Evolutionary conservation across 2,113 vertebrate genomes (phyloP).

Genomic region (Verasper variegatus): DNA sequence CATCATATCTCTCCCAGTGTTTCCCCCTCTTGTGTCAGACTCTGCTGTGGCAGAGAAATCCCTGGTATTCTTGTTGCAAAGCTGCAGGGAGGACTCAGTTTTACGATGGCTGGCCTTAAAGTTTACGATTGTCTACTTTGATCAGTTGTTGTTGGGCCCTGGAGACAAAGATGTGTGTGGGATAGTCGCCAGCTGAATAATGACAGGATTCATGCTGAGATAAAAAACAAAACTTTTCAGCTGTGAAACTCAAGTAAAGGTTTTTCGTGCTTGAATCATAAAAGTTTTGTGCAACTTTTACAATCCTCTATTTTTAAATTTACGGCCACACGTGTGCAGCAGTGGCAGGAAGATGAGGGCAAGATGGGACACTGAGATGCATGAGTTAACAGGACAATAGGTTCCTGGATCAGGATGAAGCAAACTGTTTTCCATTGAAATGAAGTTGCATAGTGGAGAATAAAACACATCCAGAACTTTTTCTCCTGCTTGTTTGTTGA

Average conservation of each 20-base stretch:
- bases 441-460: neutral
- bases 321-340: neutral
- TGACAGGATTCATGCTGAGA: neutral
- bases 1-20: neutral
- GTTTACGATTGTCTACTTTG: constrained; percentile 47
- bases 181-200: neutral
- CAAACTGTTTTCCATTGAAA: neutral
- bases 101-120: constrained; percentile 33
- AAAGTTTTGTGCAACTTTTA: neutral
- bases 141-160: constrained; percentile 28
- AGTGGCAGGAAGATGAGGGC: neutral
- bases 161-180: constrained; percentile 28
- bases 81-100: neutral
- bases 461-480: neutral
- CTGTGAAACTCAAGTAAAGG: neutral
- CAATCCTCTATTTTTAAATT: neutral
- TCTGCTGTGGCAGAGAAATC: neutral
- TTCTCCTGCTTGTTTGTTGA: neutral
- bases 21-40: neutral
- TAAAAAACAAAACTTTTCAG: neutral
- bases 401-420: neutral
- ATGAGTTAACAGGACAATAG: neutral
- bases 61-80: neutral
- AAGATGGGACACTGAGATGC: neutral
- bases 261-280: neutral